These are phyloP conservation scores for Zoanthus sociatus DNA, from an alignment of 92 coral and sea anemone species.

Conservation along the genomic window DNA sequence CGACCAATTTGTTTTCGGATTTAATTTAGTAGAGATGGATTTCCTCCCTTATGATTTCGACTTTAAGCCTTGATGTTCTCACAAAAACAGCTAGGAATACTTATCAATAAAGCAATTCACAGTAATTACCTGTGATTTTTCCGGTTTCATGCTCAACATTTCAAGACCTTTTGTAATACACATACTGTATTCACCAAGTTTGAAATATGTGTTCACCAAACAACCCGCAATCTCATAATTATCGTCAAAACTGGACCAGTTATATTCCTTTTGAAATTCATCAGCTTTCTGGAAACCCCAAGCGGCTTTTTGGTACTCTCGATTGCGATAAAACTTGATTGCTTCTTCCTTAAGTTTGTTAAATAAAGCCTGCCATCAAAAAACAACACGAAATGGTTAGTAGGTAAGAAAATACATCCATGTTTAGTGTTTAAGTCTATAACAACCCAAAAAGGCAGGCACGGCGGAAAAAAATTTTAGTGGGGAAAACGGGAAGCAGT, in stretches of 20 bases:
- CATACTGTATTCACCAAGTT: background rate
- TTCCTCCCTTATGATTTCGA: no score
- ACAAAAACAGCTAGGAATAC: no score
- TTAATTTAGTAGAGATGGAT: no score
- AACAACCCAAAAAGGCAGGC: no score
- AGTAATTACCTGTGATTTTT: background rate
- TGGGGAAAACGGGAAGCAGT: background rate
- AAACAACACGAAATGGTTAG: background rate
- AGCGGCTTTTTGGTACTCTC: background rate
- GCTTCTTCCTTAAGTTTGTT: background rate
- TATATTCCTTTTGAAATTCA: background rate
- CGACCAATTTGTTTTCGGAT: no score
- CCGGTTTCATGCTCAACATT: constrained; percentile 1
- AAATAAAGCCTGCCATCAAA: background rate
- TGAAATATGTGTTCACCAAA: constrained; percentile 2
- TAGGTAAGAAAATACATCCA: no score
- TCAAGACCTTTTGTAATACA: background rate
- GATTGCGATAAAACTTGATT: background rate
- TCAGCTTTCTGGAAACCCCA: background rate
- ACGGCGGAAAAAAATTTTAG: background rate
- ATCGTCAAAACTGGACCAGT: background rate
- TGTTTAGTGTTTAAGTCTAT: no score
- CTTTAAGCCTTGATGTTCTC: no score
- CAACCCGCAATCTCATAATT: background rate
- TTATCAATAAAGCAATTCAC: no score